Conservation (phyloP, 2,888 invertebrate genomes). For the Drosophila koepferae region DNA sequence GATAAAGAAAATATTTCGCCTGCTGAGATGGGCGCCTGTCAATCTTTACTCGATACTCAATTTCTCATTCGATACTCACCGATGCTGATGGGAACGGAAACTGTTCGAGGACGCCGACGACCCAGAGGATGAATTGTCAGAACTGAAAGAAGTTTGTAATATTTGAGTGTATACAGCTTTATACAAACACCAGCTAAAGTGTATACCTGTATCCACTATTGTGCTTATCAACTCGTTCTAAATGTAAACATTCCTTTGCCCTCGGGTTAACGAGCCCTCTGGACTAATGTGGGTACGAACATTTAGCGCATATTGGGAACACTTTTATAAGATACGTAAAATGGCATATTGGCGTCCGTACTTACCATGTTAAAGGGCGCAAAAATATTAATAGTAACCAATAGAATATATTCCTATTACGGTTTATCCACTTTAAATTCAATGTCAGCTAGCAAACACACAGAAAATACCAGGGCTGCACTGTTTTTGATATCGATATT, state of each 20-base stretch:
- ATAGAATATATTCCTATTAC: neutral
- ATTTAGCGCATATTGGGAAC: neutral
- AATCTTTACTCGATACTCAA: slow-evolving; percentile 23
- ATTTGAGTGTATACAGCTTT: neutral
- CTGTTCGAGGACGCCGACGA: slow-evolving; percentile 32
- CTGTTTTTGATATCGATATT: neutral
- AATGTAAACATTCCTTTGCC: slow-evolving; percentile 40
- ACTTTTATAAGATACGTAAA: neutral
- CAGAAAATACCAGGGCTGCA: slow-evolving; percentile 18
- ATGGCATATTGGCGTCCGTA: neutral
- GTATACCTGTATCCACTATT: slow-evolving; percentile 32
- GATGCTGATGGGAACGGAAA: slow-evolving; percentile 15
- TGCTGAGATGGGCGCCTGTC: slow-evolving; percentile 40
- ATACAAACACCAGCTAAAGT: neutral
- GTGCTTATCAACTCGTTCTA: slow-evolving; percentile 13
- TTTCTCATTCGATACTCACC: slow-evolving; percentile 47
- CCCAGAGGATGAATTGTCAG: neutral
- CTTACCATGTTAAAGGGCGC: slow-evolving; percentile 37
- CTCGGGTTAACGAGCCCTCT: slow-evolving; percentile 8
- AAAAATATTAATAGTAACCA: neutral
- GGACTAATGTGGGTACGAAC: slow-evolving; percentile 17
- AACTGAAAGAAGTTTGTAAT: slow-evolving; percentile 3
- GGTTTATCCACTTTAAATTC: slow-evolving; percentile 8
- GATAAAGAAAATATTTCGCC: slow-evolving; percentile 22
- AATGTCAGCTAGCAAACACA: slow-evolving; percentile 19